A percentile compares a stretch with the other conserved stretches of the same genome.
Evolutionary conservation across 2,888 invertebrate species (phyloP).

Genomic region (Aproaerema taeniolella): DNA sequence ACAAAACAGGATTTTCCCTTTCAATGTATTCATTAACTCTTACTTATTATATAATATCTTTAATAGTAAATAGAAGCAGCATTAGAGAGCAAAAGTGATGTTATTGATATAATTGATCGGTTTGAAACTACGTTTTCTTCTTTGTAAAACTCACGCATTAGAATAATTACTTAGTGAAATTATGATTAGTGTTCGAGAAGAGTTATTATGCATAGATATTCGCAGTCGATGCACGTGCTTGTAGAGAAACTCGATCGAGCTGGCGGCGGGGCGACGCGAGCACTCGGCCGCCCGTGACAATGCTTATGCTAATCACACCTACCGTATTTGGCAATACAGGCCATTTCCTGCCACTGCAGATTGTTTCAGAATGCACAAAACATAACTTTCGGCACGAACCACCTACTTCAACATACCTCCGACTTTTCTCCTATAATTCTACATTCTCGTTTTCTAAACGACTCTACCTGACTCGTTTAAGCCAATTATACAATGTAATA

Average conservation of each 20-base stretch:
- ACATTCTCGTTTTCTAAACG: too few relatives aligned
- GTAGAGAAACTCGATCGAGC: constrained; percentile 44
- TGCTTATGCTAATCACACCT: constrained; percentile 46
- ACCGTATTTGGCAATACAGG: constrained; percentile 51
- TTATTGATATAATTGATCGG: too few relatives aligned
- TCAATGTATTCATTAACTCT: too few relatives aligned
- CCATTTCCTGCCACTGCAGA: constrained; percentile 49
- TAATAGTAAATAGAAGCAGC: too few relatives aligned
- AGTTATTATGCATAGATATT: constrained; percentile 26
- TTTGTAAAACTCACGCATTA: constrained; percentile 10
- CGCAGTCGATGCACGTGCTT: constrained; percentile 43
- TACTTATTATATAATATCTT: too few relatives aligned
- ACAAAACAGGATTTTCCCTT: too few relatives aligned
- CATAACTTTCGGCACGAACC: constrained; percentile 7
- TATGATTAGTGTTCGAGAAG: constrained; percentile 27
- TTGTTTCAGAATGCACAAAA: constrained; percentile 44
- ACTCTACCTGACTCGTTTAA: too few relatives aligned
- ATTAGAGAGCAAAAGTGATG: too few relatives aligned
- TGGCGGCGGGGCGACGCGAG: constrained; percentile 22
- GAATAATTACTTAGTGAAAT: constrained; percentile 31
- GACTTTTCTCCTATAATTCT: too few relatives aligned
- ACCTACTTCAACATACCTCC: too few relatives aligned
- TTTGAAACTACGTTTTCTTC: too few relatives aligned
- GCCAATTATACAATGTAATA: too few relatives aligned
- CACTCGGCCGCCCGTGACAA: constrained; percentile 41